Percentiles rank a stretch among this genome's conserved stretches.
phyloP scores from a whole-genome alignment of 2,797 vertebrate genomes.

The Eulemur albifrons region DNA sequence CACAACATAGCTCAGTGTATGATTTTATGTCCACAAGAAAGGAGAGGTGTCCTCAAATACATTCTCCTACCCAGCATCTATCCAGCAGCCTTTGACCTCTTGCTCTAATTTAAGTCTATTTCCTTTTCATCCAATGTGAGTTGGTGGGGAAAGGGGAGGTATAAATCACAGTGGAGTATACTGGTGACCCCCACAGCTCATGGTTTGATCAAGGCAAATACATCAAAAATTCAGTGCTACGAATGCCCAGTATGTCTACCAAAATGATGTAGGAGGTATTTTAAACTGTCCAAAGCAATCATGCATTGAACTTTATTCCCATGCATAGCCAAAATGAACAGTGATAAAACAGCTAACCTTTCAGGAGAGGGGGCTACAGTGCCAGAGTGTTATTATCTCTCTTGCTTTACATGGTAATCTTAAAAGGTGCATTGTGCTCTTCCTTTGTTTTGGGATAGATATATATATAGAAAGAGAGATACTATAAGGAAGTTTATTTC shows the following conservation, averaged over 20 bases:
- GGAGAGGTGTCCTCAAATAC: background rate
- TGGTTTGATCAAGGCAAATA: background rate
- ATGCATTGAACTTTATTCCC: conserved; percentile 11
- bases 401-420: conserved; percentile 79
- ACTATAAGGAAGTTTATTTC: conserved; percentile 83
- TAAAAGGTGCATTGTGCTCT: conserved; percentile 77
- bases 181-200: background rate
- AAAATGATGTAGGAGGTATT: background rate
- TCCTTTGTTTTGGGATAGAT: conserved; percentile 79
- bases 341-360: conserved; percentile 22
- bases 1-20: background rate
- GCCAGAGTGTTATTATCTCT: conserved; percentile 50
- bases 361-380: background rate
- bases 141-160: background rate
- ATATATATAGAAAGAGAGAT: conserved; percentile 63
- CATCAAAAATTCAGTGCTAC: background rate
- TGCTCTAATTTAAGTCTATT: background rate
- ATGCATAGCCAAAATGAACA: background rate
- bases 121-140: background rate
- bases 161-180: background rate
- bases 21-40: background rate
- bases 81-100: background rate
- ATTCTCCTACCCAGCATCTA: background rate
- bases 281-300: conserved; percentile 11
- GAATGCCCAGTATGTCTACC: background rate